These are phyloP conservation scores for Metacarcinus magister DNA, from an alignment of 2,888 invertebrate genomes.

Conservation along the genomic window DNA sequence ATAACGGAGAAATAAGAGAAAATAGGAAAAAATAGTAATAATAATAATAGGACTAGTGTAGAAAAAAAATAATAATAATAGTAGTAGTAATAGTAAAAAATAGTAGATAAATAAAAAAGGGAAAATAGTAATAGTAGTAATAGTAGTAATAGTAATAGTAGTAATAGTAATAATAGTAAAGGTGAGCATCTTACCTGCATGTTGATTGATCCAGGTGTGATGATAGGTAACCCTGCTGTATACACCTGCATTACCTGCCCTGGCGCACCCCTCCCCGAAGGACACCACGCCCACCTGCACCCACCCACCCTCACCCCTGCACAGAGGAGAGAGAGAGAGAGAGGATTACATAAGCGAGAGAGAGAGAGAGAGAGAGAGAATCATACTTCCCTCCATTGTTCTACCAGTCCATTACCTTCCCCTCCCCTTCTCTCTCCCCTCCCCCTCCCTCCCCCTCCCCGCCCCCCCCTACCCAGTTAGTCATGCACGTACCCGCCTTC, in stretches of 20 bases:
- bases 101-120: neutral
- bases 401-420: no score
- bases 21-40: no score
- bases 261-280: neutral
- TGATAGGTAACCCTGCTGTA: neutral
- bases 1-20: no score
- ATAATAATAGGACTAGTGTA: no score
- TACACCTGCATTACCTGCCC: neutral
- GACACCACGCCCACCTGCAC: neutral
- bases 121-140: neutral
- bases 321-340: neutral
- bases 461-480: no score
- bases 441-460: no score
- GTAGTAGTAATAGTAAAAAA: neutral
- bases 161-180: neutral
- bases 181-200: neutral
- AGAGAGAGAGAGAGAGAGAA: no score
- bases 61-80: no score
- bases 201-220: neutral
- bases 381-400: no score
- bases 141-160: neutral
- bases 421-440: no score
- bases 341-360: no score
- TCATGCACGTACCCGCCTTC: no score
- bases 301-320: neutral